Conservation (phyloP, 2,888 invertebrate genomes). For the Cataglyphis rosenhaueri region DNA sequence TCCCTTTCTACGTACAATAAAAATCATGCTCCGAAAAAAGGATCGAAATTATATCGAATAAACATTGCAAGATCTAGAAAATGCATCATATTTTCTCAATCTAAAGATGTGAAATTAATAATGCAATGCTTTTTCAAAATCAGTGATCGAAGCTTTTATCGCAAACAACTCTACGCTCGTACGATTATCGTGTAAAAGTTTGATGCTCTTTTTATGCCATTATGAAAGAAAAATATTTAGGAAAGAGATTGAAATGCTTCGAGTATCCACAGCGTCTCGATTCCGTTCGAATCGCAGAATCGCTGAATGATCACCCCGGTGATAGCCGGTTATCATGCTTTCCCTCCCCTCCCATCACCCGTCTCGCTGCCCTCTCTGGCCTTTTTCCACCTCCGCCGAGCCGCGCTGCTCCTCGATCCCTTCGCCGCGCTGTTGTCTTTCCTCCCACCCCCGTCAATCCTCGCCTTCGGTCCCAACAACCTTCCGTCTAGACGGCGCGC, state of each 20-base stretch:
- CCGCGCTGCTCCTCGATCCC: conserved; percentile 49
- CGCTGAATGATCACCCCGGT: conserved; percentile 56
- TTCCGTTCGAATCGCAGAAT: conserved; percentile 1
- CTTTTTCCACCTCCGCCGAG: conserved; percentile 54
- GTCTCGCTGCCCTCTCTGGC: conserved; percentile 66
- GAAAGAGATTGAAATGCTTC: neutral
- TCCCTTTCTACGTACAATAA: neutral
- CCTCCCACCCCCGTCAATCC: conserved; percentile 65
- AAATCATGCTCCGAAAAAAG: neutral
- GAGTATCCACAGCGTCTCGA: neutral
- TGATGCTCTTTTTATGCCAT: too few species aligned
- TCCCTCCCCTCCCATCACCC: conserved; percentile 68
- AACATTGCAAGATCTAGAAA: neutral
- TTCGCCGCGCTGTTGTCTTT: conserved; percentile 48
- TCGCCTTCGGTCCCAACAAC: conserved; percentile 78
- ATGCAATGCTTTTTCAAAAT: neutral
- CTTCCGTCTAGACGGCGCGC: conserved; percentile 83
- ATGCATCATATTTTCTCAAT: neutral
- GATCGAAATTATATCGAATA: neutral
- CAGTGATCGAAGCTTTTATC: neutral
- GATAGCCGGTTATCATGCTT: conserved; percentile 82
- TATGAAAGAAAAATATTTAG: neutral
- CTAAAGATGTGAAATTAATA: neutral
- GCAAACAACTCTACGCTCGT: too few species aligned
- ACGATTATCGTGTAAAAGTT: neutral